Percentiles rank a stretch among this genome's conserved stretches.
Conservation (phyloP, 2,888 invertebrate species). For the Ditula angustiorana region DNA sequence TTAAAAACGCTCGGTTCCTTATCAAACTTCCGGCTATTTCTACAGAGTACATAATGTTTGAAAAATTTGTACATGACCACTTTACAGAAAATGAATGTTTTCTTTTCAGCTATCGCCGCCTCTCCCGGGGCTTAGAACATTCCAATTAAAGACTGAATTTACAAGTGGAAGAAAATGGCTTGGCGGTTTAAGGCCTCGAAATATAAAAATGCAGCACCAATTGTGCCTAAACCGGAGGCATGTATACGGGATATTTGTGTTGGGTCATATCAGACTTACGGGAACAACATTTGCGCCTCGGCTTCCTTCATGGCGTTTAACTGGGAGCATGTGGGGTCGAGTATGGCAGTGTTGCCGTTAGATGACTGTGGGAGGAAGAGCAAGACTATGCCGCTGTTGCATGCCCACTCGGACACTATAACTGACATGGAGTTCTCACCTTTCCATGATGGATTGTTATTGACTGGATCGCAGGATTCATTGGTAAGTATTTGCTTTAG, state of each 20-base stretch:
- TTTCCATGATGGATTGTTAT: conserved; percentile 96
- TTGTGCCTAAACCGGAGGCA: conserved; percentile 97
- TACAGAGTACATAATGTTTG: conserved; percentile 12
- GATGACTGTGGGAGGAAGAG: conserved; percentile 96
- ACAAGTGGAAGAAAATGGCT: conserved; percentile 88
- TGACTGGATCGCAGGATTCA: conserved; percentile 96
- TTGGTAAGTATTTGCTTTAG: conserved; percentile 80
- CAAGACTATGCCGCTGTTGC: conserved; percentile 94
- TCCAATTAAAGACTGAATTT: conserved; percentile 80
- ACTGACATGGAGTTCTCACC: conserved; percentile 98
- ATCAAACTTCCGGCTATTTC: conserved; percentile 35
- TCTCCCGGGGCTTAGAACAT: conserved; percentile 64
- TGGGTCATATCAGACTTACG: conserved; percentile 97
- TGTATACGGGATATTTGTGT: conserved; percentile 95
- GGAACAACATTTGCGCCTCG: conserved; percentile 97
- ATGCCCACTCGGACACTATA: conserved; percentile 95
- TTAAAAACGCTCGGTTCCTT: conserved; percentile 35
- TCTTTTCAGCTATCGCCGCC: conserved; percentile 52
- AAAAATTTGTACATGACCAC: conserved; percentile 12
- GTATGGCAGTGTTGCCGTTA: conserved; percentile 94
- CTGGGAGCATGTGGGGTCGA: conserved; percentile 96
- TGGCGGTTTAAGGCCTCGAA: conserved; percentile 99
- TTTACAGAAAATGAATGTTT: conserved; percentile 4
- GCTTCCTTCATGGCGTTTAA: conserved; percentile 98
- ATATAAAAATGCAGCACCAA: conserved; percentile 98